phyloP scores from a whole-genome alignment of 2,888 invertebrate species.

The Apamea monoglypha region DNA sequence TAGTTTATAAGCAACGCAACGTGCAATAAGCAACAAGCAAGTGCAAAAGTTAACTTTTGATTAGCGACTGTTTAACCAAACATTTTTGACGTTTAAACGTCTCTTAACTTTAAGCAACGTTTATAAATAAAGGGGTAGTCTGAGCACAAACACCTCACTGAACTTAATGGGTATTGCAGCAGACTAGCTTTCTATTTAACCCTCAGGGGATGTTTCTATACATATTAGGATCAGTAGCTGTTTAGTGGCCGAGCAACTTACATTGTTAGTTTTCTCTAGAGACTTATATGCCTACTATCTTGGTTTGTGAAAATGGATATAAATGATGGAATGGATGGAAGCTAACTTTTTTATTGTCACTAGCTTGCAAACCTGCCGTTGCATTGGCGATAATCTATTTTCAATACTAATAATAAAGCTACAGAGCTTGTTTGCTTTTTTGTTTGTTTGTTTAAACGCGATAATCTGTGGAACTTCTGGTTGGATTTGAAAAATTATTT shows the following conservation, averaged over 20 bases:
- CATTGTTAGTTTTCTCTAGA: constrained; percentile 7
- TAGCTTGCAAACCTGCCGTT: background rate
- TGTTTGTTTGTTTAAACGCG: background rate
- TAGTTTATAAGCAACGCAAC: too few species aligned
- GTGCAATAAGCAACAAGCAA: too few species aligned
- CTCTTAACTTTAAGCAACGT: background rate
- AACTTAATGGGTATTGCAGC: constrained; percentile 17
- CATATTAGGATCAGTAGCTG: constrained; percentile 10
- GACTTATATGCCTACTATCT: background rate
- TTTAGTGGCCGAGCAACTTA: constrained; percentile 16
- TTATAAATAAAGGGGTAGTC: background rate
- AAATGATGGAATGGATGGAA: too few species aligned
- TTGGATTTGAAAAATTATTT: background rate
- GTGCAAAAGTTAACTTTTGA: background rate
- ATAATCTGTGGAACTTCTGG: too few species aligned
- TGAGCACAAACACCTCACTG: background rate
- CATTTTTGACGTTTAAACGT: background rate
- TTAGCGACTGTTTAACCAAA: background rate
- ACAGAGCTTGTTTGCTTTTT: background rate
- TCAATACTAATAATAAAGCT: background rate
- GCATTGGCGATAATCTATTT: background rate
- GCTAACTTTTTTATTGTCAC: background rate
- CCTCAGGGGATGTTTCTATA: constrained; percentile 18
- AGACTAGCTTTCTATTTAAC: constrained; percentile 12
- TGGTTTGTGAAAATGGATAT: background rate